These are phyloP conservation scores for Chamaetylas fuelleborni DNA, from an alignment of 2,113 vertebrate species.

Conservation along the genomic window DNA sequence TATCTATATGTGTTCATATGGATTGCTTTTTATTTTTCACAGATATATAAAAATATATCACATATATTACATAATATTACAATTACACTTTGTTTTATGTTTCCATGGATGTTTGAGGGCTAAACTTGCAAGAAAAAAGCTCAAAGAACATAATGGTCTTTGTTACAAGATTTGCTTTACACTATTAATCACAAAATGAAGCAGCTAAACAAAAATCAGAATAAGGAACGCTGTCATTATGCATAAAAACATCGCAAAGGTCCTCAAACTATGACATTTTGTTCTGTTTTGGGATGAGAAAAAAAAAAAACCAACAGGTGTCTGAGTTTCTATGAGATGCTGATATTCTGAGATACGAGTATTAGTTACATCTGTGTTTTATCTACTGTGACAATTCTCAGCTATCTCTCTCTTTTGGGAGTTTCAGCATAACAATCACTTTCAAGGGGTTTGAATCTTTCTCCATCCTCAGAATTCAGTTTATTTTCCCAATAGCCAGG, in stretches of 20 bases:
- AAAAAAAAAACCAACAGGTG: not conserved
- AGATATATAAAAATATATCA: not conserved
- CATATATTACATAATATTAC: too few species aligned
- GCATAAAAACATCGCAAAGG: not conserved
- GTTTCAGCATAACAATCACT: not conserved
- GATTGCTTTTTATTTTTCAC: not conserved
- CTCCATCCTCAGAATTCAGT: not conserved
- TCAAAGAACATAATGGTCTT: not conserved
- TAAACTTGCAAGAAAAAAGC: not conserved
- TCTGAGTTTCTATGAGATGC: not conserved
- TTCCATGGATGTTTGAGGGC: not conserved
- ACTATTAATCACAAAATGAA: not conserved
- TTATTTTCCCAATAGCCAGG: not conserved
- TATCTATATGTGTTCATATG: not conserved
- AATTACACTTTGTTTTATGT: not conserved
- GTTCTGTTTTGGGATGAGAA: not conserved
- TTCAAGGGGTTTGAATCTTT: not conserved
- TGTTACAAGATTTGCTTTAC: not conserved
- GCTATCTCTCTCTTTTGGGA: not conserved
- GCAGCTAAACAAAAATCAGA: not conserved
- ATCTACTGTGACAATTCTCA: not conserved
- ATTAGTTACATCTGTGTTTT: not conserved
- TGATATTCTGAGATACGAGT: not conserved
- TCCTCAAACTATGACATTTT: not conserved
- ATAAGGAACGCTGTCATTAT: not conserved